Base-by-base conservation (phyloP, 2,888 invertebrate species). In the Chrysodeixis includens region DNA sequence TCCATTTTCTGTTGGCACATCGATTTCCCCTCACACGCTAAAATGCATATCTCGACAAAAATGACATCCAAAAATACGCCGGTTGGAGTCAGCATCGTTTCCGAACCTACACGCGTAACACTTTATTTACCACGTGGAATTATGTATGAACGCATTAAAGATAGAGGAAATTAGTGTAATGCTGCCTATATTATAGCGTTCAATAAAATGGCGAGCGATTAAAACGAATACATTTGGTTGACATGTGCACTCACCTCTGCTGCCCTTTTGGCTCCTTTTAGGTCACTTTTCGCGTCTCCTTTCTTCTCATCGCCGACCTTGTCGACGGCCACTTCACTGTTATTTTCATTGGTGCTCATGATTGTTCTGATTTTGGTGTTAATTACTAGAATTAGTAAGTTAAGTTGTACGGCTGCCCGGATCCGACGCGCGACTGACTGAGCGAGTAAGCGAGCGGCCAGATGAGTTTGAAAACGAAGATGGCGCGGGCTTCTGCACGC, bases 201-300 rank as follows among this genome's bases (percentile, higher is more conserved):
- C 90, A 88, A 92, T 93, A 95, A 95, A 95, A 95, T 95, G 95
- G 95, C 95, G 95, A 94, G 93, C 88, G 91, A 92, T 92, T 91
- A 89, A 62, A 87, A 91, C 86, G 89, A 93, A 93, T 92, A 92
- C 86, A 91, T 92, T 90, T 89, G 87, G 86, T 85, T 89, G 89
- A 94, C 93, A 94, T 94, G 95, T 94, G 91, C 88, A 96, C 97
- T 97, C 95, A 98, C 98, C 97, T 98, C 98, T 88, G 97, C 97
- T 95, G 97, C 97, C 96, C 98, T 97, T 96, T 98, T 98, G 91
- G 97, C 97, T 95, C 97, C 98, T 96, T 98, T 98, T 90, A 97
- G 95, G 91, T 97, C 97, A 95, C 97, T 97, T 96, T 97, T 97
- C 66, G 97, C 96, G 91, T 97, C 86, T 81, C 83, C 97, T 81